These are phyloP conservation scores for Aphelinus atriplicis DNA, from an alignment of 1,140 invertebrate genomes.

Conservation along the genomic window DNA sequence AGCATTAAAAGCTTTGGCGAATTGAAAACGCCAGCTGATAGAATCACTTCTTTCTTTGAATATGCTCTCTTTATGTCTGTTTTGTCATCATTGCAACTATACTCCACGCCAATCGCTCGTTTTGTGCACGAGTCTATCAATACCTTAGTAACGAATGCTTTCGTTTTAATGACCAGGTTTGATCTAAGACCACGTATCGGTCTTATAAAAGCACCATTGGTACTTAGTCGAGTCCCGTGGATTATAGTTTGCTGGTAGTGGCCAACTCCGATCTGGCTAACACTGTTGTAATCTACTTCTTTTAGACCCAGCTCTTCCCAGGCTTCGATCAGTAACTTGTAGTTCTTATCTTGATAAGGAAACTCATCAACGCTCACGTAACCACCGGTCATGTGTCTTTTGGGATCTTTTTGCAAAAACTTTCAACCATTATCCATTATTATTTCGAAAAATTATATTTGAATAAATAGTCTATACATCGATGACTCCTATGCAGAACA, in stretches of 20 bases:
- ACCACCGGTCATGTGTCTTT: not conserved
- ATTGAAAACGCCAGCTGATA: not conserved
- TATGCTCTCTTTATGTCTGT: not conserved
- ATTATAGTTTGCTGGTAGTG: constrained; percentile 67
- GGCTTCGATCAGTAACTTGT: not conserved
- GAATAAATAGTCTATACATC: not conserved
- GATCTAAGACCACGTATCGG: constrained; percentile 66
- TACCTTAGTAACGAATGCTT: constrained; percentile 71
- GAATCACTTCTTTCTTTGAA: not conserved
- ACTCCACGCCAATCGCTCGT: constrained; percentile 23
- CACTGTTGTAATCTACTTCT: not conserved
- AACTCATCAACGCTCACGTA: not conserved
- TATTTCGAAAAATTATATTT: not conserved
- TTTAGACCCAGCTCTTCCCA: not conserved
- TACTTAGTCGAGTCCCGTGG: constrained; percentile 73
- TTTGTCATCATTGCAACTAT: constrained; percentile 39
- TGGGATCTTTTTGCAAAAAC: not conserved
- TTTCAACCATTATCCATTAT: not conserved
- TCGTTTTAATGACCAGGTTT: constrained; percentile 77
- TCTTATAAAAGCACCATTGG: constrained; percentile 75
- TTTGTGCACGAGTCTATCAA: constrained; percentile 63
- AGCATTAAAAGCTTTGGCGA: constrained; percentile 3
- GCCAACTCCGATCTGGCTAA: constrained; percentile 65
- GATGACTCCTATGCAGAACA: not conserved
- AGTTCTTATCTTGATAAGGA: not conserved